Percentiles rank a stretch among this genome's conserved stretches.
These are phyloP conservation scores for Colius striatus DNA, from an alignment of 2,113 vertebrate genomes.

Conservation along the genomic window DNA sequence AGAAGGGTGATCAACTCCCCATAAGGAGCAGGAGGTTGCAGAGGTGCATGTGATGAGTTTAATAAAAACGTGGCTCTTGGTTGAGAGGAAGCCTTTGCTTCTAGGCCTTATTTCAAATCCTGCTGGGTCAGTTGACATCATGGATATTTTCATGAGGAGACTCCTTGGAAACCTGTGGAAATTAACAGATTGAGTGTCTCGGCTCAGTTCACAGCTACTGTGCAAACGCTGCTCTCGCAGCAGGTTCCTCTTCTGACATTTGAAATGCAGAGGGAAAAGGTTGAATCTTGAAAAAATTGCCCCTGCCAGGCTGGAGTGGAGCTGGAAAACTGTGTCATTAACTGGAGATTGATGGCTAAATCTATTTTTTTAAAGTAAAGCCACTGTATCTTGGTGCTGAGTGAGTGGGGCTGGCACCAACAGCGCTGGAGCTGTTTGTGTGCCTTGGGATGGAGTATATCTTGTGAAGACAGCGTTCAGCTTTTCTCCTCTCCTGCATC, in stretches of 20 bases:
- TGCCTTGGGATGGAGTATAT: fast-evolving
- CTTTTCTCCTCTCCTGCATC: not conserved
- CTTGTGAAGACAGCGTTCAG: fast-evolving
- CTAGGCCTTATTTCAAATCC: not conserved
- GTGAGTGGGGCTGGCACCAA: not conserved
- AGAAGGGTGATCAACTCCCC: not conserved
- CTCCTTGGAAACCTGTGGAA: not conserved
- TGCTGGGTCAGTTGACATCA: not conserved
- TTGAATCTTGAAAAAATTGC: not conserved
- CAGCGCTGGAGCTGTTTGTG: fast-evolving
- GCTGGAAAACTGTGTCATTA: not conserved
- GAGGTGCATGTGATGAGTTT: fast-evolving
- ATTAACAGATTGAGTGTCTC: not conserved
- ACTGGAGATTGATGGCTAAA: not conserved
- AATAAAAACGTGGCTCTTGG: not conserved
- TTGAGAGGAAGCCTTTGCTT: not conserved
- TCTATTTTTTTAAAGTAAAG: not conserved
- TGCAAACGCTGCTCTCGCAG: not conserved
- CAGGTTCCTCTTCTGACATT: not conserved
- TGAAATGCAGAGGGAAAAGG: not conserved
- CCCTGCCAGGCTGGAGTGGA: not conserved
- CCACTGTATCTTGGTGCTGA: not conserved
- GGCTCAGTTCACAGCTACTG: not conserved
- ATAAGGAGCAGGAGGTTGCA: not conserved
- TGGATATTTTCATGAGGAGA: not conserved